Evolutionary conservation across 2,888 invertebrate species (phyloP), one percentile per base, ranked within the genome.

Genomic region (Pemphredon lugubris): DNA sequence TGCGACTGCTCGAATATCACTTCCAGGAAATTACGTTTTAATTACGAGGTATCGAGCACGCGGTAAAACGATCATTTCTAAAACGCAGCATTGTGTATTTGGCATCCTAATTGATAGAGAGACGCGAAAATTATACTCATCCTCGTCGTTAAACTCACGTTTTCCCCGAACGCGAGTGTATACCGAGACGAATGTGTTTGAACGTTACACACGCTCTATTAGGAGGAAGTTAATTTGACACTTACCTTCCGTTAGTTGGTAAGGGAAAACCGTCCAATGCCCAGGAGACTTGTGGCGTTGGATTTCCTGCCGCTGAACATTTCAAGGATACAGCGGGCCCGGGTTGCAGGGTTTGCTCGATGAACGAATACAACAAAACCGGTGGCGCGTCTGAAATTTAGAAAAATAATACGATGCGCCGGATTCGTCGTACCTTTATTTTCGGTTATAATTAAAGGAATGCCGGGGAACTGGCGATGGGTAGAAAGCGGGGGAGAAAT

Each of bases 241-340:
- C 82, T 79, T 84, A 91, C 91, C 91, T 90, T 73, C 89, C 88
- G 75, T 90, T 92, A 82, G 91, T 93, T 61, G 94, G 94, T 78
- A 95, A 89, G 40, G 93, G 91, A 89, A 94, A 94, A 48, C 94
- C 94, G 86, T 95, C 95, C 76, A 95, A 91, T 42, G 92, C 91
- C 96, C 96, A 96, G 16, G 93, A 91, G 82, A 96, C 94, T 86
- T 93, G 93, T 2, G 96, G 96, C 50, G 94, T 94, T 11, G 96
- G 96, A 90, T 95, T 94, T 30, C 94, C 94, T 48, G 93, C 93
- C 79, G 94, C 94, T 77, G 94, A 94, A 86, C 96, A 96, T 87
- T 94, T 94, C 64, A 96, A 90, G 48, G 95, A 94, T 60, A 95
- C 94, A 16, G 94, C 93, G n/a, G 94, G 94, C 30, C 95, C 95